Conservation (phyloP, 2,797 vertebrate species). For the Saxicola maurus region DNA sequence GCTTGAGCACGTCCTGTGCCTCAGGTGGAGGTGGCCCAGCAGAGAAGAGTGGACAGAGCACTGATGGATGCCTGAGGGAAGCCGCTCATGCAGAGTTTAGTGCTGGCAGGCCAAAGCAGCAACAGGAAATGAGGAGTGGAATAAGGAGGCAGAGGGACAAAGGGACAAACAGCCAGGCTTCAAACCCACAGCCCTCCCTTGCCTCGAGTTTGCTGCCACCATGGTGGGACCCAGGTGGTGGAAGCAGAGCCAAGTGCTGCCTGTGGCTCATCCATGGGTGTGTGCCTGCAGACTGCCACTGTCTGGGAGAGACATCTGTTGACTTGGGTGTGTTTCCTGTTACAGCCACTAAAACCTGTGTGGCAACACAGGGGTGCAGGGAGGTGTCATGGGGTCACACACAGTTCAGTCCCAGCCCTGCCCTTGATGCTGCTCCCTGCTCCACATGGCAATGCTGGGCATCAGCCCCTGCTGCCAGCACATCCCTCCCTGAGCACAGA, state of each 20-base stretch:
- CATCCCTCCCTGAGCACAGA: background rate
- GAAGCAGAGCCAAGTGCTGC: background rate
- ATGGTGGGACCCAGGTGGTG: background rate
- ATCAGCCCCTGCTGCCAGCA: accelerated
- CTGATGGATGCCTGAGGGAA: background rate
- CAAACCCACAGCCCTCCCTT: background rate
- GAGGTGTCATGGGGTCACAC: background rate
- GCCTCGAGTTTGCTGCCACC: background rate
- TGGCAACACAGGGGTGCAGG: background rate
- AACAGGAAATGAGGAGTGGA: background rate
- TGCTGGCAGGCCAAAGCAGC: accelerated
- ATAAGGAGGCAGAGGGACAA: background rate
- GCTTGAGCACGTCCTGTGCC: background rate
- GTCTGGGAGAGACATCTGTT: background rate
- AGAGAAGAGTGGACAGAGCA: background rate
- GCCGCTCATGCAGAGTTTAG: background rate
- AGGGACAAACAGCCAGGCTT: background rate
- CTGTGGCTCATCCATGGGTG: background rate
- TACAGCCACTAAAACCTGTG: background rate
- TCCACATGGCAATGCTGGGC: accelerated
- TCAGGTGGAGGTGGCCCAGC: background rate
- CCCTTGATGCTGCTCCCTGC: background rate
- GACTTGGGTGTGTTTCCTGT: constrained; percentile 8
- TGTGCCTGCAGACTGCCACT: background rate
- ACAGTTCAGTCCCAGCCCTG: background rate